Evolutionary conservation across 2,113 vertebrate species (phyloP).

Genomic region (Chelonoidis abingdonii): DNA sequence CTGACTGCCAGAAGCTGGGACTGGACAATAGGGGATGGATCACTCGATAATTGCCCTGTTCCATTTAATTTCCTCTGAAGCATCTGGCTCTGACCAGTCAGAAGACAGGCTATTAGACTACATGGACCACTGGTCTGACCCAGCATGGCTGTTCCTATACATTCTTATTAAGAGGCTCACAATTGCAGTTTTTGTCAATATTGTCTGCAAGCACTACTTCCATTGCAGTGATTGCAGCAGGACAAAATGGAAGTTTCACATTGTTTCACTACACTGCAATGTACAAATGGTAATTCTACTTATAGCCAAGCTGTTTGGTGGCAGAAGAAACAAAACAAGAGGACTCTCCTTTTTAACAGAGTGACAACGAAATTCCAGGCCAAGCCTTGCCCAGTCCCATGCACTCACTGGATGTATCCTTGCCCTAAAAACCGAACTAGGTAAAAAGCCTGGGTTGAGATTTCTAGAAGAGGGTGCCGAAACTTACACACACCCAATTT

Average conservation of each 20-base stretch:
- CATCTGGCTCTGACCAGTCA: not conserved
- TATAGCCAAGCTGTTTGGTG: not conserved
- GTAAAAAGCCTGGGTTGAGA: not conserved
- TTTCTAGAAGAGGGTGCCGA: not conserved
- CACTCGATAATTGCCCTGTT: not conserved
- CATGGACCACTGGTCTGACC: not conserved
- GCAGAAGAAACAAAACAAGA: not conserved
- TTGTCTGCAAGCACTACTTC: not conserved
- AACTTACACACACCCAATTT: not conserved
- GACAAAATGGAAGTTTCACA: not conserved
- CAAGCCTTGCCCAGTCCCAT: not conserved
- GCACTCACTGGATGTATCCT: not conserved
- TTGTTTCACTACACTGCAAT: not conserved
- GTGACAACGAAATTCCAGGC: not conserved
- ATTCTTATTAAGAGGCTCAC: not conserved
- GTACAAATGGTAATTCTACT: not conserved
- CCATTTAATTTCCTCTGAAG: not conserved
- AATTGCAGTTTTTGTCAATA: rapidly evolving
- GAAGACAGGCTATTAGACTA: not conserved
- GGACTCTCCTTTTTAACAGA: not conserved
- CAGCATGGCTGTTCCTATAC: rapidly evolving
- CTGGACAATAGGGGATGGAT: not conserved
- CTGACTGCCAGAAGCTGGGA: not conserved
- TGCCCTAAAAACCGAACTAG: not conserved
- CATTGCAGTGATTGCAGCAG: rapidly evolving